These are phyloP conservation scores for Psephotus haematonotus DNA, from an alignment of 2,113 vertebrate species.

Conservation along the genomic window DNA sequence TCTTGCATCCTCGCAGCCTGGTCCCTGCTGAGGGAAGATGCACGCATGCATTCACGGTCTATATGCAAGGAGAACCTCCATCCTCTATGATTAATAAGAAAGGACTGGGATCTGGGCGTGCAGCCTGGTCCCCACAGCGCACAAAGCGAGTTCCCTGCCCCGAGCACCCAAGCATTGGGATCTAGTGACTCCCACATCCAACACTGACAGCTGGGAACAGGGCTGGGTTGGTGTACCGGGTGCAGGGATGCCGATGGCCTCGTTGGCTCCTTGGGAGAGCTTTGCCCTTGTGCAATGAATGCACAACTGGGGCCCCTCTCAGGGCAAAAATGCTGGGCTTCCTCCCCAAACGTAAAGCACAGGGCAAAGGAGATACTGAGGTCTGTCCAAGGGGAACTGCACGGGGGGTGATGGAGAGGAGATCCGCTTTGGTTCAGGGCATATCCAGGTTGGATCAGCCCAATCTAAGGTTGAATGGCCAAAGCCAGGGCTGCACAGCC, in stretches of 20 bases:
- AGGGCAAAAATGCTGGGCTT: background rate
- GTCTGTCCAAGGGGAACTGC: background rate
- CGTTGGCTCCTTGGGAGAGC: background rate
- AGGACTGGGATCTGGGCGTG: background rate
- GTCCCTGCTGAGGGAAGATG: background rate
- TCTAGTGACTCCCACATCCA: background rate
- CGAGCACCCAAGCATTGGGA: background rate
- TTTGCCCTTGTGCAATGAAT: background rate
- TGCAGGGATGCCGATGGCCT: background rate
- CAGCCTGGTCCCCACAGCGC: background rate
- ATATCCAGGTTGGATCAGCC: background rate
- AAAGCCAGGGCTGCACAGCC: background rate
- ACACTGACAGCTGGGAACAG: background rate
- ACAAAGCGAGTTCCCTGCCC: background rate
- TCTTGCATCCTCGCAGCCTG: rapidly evolving
- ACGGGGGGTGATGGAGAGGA: background rate
- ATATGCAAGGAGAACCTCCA: background rate
- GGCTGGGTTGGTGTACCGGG: background rate
- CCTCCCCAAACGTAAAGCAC: background rate
- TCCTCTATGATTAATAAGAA: background rate
- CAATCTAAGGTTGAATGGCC: background rate
- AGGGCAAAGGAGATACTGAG: background rate
- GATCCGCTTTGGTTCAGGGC: background rate
- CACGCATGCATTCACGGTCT: rapidly evolving
- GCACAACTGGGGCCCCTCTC: background rate